Evolutionary conservation across 2,797 vertebrate species (phyloP), one percentile per base, ranked within the genome.

Genomic region (Enteromius argenteus): DNA sequence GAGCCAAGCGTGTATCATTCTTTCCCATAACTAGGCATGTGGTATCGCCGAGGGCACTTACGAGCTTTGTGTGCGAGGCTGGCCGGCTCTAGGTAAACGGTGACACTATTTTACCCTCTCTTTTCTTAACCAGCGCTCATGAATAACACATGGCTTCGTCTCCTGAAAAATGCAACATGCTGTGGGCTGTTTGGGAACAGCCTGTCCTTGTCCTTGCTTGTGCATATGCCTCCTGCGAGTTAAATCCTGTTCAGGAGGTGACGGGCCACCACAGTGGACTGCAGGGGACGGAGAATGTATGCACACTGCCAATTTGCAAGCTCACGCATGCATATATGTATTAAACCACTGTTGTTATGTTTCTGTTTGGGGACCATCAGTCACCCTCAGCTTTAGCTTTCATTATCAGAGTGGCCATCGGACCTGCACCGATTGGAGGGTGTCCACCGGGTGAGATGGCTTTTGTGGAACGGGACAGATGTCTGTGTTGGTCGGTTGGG

Each of bases 141-240:
- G 88, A 89, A 89, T 89, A 87, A 89, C 83, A 74, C 88, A 89
- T 89, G 83, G 64, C 83, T 83, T 53, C 79, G 69, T 86, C 88
- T 89, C 83, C 85, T 88, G 80, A 89, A 88, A 88, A 87, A 89
- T 89, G 88, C 86, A 86, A 80, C 85, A 82, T 88, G 83, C 83
- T 84, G 83, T 75, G 82, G 86, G 82, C 78, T 87, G 85, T 86
- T 86, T 89, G 62, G 87, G 85, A 88, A 87, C 86, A 87, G 86
- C 51, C 81, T 89, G 88, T 86, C 85, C 86, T 89, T 86, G 88
- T 87, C 86, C 86, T 87, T 86, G 85, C 85, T 72, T 86, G 83
- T 89, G 86, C 86, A 81, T 64, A 44, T 81, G 83, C 81, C 86
- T 85, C 75, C 80, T 86, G 85, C 23, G 56, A 82, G 85, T 86